Evolutionary conservation across 2,113 vertebrate genomes (phyloP), one percentile per base, ranked within the genome.

Genomic region (Psephotus haematonotus): DNA sequence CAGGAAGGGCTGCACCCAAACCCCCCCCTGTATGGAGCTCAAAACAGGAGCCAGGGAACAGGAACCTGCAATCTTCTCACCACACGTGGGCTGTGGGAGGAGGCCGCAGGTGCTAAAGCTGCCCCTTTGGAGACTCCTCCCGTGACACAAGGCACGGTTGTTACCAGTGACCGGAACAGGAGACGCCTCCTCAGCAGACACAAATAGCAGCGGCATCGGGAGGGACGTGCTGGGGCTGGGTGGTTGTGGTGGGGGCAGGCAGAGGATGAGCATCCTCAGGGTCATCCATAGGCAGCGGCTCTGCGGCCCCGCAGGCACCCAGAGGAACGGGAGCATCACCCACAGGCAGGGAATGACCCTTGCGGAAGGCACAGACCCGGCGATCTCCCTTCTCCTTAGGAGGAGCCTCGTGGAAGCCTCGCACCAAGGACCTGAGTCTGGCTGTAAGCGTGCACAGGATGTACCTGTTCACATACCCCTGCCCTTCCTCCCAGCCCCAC

Each of bases 11-110:
- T 4, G 31, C 2, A 8, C 88, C 91, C 81, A 1, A 88, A 94
- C 1, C 1, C 23, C 10, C 59, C 33, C 46, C 2, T n/a, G 20
- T 35, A 67, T 28, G n/a, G n/a, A 19, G 19, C 11, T 2, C 0
- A 3, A 22, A 37, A 79, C 28, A 47, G 55, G 28, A 86, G n/a
- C 77, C 35, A 3, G 33, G 3, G 93, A 72, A 13, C 0, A 8
- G 55, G 71, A 94, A 53, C 13, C 81, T 93, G 92, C 92, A 90
- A 97, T 97, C 96, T 83, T 16, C 86, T 60, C 1, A 46, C 86
- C 86, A 1, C 22, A 0, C 25, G 78, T 91, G 93, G 96, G 95
- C 92, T 33, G 63, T 5, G 31, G 13, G 46, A 39, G 64, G 20
- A 5, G 86, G 74, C 49, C 33, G 78, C n/a, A 77, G 91, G 74